phyloP scores from a whole-genome alignment of 2,113 vertebrate genomes.

The Perccottus glenii region DNA sequence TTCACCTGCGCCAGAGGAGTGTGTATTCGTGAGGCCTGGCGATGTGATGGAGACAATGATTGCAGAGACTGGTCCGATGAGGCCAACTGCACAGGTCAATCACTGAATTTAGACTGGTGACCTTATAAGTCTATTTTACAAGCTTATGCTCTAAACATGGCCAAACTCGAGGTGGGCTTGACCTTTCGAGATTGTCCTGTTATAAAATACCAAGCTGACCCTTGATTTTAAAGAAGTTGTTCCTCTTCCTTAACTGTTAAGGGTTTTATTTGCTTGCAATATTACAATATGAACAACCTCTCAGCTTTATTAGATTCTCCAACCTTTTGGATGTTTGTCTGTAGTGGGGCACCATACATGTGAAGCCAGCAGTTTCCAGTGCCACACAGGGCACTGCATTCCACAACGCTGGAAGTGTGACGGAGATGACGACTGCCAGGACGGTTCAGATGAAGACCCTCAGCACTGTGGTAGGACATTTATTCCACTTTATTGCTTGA shows the following conservation, averaged over 20 bases:
- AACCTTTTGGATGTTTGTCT: conserved; percentile 28
- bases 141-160: too few relatives aligned
- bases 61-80: conserved; percentile 99
- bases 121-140: too few relatives aligned
- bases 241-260: too few relatives aligned
- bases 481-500: neutral
- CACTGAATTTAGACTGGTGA: neutral
- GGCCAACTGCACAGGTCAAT: conserved; percentile 90
- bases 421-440: conserved; percentile 93
- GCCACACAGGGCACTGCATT: conserved; percentile 94
- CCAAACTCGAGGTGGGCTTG: too few relatives aligned
- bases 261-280: too few relatives aligned
- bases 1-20: conserved; percentile 93
- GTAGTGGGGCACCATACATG: conserved; percentile 93
- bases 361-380: conserved; percentile 94
- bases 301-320: neutral
- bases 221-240: too few relatives aligned
- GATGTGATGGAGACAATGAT: conserved; percentile 96
- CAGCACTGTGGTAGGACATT: conserved; percentile 79
- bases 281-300: neutral
- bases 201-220: too few relatives aligned
- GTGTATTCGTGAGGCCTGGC: conserved; percentile 94
- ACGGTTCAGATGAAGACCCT: conserved; percentile 90
- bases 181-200: too few relatives aligned
- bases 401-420: conserved; percentile 96